These are phyloP conservation scores for Siniperca undulata DNA, from an alignment of 2,797 vertebrate species.

Conservation along the genomic window DNA sequence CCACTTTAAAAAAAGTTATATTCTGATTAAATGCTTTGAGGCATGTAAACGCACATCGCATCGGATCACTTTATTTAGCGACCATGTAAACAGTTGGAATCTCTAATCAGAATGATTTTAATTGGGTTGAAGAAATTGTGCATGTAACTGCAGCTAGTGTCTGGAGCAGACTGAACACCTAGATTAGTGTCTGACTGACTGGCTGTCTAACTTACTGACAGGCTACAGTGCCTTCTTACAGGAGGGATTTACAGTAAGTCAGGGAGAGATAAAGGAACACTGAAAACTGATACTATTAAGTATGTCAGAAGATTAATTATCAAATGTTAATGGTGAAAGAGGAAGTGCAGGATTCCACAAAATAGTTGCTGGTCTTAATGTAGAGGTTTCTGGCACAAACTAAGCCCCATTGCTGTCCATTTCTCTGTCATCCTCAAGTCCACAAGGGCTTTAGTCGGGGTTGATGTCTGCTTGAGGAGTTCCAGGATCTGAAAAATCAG, in stretches of 20 bases:
- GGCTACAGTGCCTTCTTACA: background rate
- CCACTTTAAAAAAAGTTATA: no score
- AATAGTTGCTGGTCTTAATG: background rate
- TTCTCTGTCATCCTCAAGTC: constrained; percentile 1
- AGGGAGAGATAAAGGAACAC: background rate
- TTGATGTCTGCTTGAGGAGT: constrained; percentile 23
- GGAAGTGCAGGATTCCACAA: background rate
- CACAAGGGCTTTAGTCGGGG: background rate
- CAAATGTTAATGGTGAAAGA: background rate
- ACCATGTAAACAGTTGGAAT: no score
- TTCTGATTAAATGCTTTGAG: no score
- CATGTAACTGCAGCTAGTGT: background rate
- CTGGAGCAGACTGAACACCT: background rate
- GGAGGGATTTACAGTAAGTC: background rate
- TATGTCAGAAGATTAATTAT: background rate
- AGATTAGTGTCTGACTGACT: background rate
- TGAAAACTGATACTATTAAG: background rate
- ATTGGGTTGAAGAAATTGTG: no score
- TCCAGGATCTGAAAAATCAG: constrained; percentile 36
- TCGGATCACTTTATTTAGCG: no score
- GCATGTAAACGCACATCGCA: no score
- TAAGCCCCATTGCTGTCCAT: background rate
- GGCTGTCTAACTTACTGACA: background rate
- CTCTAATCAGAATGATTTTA: no score
- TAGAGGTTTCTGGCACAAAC: background rate